A percentile compares a stretch with the other conserved stretches of the same genome.
phyloP scores from a whole-genome alignment of 2,888 invertebrate genomes.

The Dicroscelio sp. region DNA sequence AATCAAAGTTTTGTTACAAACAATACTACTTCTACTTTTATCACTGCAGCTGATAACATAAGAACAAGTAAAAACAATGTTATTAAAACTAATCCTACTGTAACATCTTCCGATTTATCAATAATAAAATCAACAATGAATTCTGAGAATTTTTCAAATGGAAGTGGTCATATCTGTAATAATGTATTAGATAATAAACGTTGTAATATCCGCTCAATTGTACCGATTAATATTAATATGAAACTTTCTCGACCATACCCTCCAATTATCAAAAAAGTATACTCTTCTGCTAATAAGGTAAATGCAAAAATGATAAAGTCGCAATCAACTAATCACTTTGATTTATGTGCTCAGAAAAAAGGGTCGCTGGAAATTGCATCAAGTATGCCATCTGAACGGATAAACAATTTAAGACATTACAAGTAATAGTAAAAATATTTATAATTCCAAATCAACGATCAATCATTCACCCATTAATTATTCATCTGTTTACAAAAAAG shows the following conservation, averaged over 20 bases:
- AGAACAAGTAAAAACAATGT: neutral
- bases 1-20: neutral
- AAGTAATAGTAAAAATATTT: no score
- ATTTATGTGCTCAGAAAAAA: no score
- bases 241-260: conserved; percentile 17
- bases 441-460: no score
- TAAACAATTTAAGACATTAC: no score
- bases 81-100: neutral
- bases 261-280: conserved; percentile 19
- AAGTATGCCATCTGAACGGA: no score
- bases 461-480: neutral
- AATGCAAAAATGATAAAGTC: neutral
- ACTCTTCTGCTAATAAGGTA: neutral
- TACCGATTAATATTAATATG: conserved; percentile 23
- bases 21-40: neutral
- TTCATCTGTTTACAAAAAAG: neutral
- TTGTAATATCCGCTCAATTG: neutral
- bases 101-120: neutral
- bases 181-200: neutral
- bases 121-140: neutral
- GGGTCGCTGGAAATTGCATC: no score
- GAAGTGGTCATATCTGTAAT: neutral
- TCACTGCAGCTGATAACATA: neutral
- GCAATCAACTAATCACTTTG: neutral
- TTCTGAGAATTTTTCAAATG: neutral